phyloP scores from a whole-genome alignment of 2,888 invertebrate genomes.

The Phortica okadai region DNA sequence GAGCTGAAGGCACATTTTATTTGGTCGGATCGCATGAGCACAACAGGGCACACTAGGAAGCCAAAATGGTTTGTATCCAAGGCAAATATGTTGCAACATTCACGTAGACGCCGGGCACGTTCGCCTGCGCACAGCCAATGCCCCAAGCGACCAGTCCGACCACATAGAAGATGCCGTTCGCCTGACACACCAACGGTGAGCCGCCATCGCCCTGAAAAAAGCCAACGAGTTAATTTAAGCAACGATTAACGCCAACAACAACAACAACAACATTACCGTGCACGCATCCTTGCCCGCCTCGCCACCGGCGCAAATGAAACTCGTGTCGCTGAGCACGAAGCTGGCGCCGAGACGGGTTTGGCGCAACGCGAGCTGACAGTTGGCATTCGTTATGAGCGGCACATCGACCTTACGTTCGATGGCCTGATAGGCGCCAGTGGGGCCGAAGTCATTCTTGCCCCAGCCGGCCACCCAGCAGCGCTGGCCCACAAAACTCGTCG shows the following conservation, averaged over 20 bases:
- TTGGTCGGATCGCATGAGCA: background rate
- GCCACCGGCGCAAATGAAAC: conserved; percentile 89
- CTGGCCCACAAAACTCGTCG: conserved; percentile 78
- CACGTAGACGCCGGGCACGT: conserved; percentile 87
- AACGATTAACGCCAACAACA: background rate
- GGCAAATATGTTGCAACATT: conserved; percentile 82
- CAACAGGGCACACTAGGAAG: conserved; percentile 43
- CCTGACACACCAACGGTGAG: conserved; percentile 73
- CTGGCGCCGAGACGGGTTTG: conserved; percentile 81
- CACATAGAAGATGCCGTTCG: conserved; percentile 74
- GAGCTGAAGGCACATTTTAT: background rate
- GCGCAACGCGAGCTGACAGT: conserved; percentile 82
- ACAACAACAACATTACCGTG: conserved; percentile 78
- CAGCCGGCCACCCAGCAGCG: conserved; percentile 86
- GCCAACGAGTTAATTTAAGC: conserved; percentile 4
- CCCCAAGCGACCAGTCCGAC: conserved; percentile 79
- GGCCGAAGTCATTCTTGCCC: conserved; percentile 87
- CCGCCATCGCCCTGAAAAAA: conserved; percentile 78
- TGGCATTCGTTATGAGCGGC: conserved; percentile 81
- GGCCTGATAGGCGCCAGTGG: conserved; percentile 77
- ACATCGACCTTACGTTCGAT: conserved; percentile 87
- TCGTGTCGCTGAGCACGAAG: conserved; percentile 81
- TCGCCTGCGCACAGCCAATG: conserved; percentile 80
- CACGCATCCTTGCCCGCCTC: conserved; percentile 87
- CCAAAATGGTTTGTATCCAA: conserved; percentile 80